Conservation (phyloP, 2,113 vertebrate species). For the Mormyrus iriodes region DNA sequence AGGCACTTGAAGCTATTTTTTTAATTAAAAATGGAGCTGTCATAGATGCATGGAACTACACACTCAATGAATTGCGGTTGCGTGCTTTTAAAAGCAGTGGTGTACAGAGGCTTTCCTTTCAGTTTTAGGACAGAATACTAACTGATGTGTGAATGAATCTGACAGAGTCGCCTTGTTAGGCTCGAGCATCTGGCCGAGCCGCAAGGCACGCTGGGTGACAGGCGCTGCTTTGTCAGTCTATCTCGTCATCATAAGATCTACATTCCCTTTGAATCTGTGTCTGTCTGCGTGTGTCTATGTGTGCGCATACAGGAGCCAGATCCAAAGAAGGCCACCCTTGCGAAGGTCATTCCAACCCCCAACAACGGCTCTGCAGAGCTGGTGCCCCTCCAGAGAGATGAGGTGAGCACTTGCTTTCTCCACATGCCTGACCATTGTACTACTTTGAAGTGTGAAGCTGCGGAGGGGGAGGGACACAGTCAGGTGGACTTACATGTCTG, state of each 20-base stretch:
- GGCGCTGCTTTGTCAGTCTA: not conserved
- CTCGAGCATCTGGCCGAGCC: not conserved
- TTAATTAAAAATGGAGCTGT: not conserved
- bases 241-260: not conserved
- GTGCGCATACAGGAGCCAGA: constrained; percentile 67
- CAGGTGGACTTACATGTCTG: not conserved
- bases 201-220: not conserved
- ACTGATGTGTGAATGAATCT: not conserved
- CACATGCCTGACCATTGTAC: not conserved
- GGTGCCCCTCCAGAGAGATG: constrained; percentile 74
- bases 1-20: not conserved
- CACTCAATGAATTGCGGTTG: not conserved
- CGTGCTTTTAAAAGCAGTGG: not conserved
- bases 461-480: not conserved
- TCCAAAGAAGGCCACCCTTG: constrained; percentile 72
- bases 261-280: not conserved
- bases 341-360: constrained; percentile 86
- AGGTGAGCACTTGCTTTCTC: constrained; percentile 59
- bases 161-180: not conserved
- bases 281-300: constrained; percentile 29
- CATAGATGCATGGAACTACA: not conserved
- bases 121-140: not conserved
- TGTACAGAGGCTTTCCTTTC: not conserved
- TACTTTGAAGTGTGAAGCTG: not conserved
- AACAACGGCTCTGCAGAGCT: constrained; percentile 89